phyloP scores from a whole-genome alignment of 2,888 invertebrate genomes.

The Dorcus parallelipipedus region DNA sequence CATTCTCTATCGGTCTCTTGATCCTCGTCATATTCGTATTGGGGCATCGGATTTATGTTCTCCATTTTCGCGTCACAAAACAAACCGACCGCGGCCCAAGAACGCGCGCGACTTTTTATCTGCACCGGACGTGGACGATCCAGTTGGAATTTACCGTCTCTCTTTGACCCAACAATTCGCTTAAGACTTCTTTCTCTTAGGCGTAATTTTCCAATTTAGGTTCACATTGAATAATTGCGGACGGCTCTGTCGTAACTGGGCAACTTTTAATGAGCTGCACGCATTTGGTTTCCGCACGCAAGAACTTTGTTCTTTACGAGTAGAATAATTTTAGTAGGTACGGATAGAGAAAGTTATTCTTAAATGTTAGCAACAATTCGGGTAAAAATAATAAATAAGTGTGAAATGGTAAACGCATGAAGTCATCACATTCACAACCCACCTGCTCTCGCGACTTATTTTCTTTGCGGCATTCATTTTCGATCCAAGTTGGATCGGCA shows the following conservation, averaged over 20 bases:
- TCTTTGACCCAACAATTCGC: too few species aligned
- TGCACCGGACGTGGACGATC: neutral
- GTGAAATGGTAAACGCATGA: too few species aligned
- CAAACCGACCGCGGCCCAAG: neutral
- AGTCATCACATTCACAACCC: too few species aligned
- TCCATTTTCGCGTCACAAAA: slow-evolving; percentile 18
- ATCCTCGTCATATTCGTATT: slow-evolving; percentile 47
- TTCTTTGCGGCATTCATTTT: slow-evolving; percentile 6
- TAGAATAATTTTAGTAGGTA: too few species aligned
- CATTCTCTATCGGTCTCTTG: slow-evolving; percentile 58
- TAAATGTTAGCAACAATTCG: too few species aligned
- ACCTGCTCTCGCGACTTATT: neutral
- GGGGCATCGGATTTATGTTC: slow-evolving; percentile 26
- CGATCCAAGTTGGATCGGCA: slow-evolving; percentile 17
- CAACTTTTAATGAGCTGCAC: neutral
- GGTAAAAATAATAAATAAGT: too few species aligned
- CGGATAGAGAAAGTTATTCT: too few species aligned
- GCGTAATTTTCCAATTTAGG: too few species aligned
- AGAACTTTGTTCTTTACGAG: too few species aligned
- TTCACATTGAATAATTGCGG: too few species aligned
- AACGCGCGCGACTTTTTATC: neutral
- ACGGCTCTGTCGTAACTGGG: neutral
- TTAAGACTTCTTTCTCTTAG: too few species aligned
- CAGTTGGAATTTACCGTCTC: neutral
- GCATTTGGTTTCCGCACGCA: neutral